These are phyloP conservation scores for Lepidurus arcticus DNA, from an alignment of 1,140 invertebrate genomes.

Conservation along the genomic window DNA sequence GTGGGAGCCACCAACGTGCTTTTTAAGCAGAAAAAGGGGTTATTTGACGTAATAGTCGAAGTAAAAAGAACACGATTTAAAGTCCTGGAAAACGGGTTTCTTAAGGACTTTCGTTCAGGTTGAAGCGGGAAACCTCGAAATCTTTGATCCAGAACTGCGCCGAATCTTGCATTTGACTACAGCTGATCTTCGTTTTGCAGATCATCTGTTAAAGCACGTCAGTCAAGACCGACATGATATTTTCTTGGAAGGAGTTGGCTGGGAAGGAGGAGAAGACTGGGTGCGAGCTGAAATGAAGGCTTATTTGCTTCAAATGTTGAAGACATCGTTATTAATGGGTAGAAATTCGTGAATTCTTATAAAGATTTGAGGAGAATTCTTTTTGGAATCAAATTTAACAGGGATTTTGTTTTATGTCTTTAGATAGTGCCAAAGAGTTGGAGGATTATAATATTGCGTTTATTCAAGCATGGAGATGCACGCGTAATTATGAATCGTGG, in stretches of 20 bases:
- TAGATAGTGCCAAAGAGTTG: constrained; percentile 29
- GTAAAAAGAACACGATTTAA: constrained; percentile 46
- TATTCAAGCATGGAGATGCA: constrained; percentile 75
- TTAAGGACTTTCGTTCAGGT: constrained; percentile 42
- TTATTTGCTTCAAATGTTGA: constrained; percentile 81
- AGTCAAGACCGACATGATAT: constrained; percentile 60
- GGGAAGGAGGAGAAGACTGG: constrained; percentile 93
- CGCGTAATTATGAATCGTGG: constrained; percentile 86
- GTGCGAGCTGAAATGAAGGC: constrained; percentile 87
- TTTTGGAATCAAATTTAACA: constrained; percentile 6
- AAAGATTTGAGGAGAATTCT: constrained; percentile 18
- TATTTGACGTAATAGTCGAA: constrained; percentile 89
- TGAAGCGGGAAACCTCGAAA: constrained; percentile 79
- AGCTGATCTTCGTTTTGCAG: constrained; percentile 91
- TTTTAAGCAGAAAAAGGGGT: constrained; percentile 89
- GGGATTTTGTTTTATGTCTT: constrained; percentile 13
- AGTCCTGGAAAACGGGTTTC: not conserved
- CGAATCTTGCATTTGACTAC: constrained; percentile 80
- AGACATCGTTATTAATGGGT: constrained; percentile 73
- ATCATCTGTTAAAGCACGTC: constrained; percentile 83
- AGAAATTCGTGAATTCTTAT: constrained; percentile 36
- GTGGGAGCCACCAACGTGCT: constrained; percentile 96
- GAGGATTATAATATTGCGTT: constrained; percentile 86
- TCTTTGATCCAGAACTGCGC: constrained; percentile 74
- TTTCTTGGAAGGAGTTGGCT: constrained; percentile 69